These are phyloP conservation scores for Oasisia sp. DNA, from an alignment of 2,888 invertebrate species.

Conservation along the genomic window DNA sequence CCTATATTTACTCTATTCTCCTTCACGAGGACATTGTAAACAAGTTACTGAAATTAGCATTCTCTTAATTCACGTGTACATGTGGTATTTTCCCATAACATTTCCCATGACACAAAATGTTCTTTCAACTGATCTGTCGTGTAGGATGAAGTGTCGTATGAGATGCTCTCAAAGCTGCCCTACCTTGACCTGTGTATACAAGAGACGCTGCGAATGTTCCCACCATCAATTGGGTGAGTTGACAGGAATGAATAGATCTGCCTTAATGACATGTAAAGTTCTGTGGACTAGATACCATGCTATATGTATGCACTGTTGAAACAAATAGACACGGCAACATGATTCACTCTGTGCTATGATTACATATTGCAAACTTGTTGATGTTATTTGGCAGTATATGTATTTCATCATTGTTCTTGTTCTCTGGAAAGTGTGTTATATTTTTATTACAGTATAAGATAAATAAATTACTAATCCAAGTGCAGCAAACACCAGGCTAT, in stretches of 20 bases:
- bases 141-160: constrained; percentile 23
- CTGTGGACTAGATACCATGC: too few relatives aligned
- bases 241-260: background rate
- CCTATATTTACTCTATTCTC: too few relatives aligned
- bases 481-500: background rate
- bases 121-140: background rate
- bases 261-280: too few relatives aligned
- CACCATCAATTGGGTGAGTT: constrained; percentile 24
- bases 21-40: too few relatives aligned
- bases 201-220: constrained; percentile 36
- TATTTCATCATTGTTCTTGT: background rate
- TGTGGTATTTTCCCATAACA: too few relatives aligned
- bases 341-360: background rate
- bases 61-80: too few relatives aligned
- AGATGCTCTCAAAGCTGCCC: constrained; percentile 29
- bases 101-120: too few relatives aligned
- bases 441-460: background rate
- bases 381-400: background rate
- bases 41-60: too few relatives aligned
- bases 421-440: background rate
- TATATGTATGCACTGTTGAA: too few relatives aligned
- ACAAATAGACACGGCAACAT: too few relatives aligned
- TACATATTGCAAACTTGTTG: background rate
- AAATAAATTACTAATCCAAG: background rate
- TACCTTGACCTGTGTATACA: constrained; percentile 37